Evolutionary conservation across 2,888 invertebrate species (phyloP).

Genomic region (Cryptops parisi): DNA sequence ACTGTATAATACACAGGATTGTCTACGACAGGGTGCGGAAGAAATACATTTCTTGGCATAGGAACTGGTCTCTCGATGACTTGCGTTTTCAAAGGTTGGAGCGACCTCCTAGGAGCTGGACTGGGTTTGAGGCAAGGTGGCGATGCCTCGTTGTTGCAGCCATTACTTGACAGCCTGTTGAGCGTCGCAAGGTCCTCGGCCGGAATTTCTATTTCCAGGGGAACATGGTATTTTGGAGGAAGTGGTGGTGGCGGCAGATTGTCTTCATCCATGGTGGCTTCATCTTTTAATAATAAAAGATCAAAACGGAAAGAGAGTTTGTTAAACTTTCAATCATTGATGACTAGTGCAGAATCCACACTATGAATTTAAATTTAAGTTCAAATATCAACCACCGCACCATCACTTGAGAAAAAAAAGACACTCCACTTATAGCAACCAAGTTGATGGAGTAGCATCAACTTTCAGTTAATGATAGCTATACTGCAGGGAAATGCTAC

Average conservation of each 20-base stretch:
- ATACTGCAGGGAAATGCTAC: too few species aligned
- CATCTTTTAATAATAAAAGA: not conserved
- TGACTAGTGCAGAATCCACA: too few species aligned
- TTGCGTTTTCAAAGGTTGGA: not conserved
- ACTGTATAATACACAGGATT: constrained; percentile 8
- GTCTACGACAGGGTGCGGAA: not conserved
- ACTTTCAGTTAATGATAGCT: too few species aligned
- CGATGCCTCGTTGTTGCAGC: not conserved
- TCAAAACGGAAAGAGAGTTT: too few species aligned
- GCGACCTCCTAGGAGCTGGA: not conserved
- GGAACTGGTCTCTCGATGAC: not conserved
- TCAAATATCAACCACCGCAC: too few species aligned
- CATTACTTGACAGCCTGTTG: not conserved
- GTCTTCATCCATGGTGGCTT: not conserved
- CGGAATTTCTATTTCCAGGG: not conserved
- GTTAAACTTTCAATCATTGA: too few species aligned
- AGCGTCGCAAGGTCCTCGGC: not conserved
- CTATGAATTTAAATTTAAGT: too few species aligned
- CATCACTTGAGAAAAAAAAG: too few species aligned
- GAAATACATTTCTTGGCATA: not conserved
- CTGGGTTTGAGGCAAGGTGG: not conserved
- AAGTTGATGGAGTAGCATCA: too few species aligned
- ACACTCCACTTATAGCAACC: too few species aligned
- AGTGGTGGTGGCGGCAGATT: not conserved
- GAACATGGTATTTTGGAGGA: not conserved